Percentiles rank a stretch among this genome's conserved stretches.
phyloP scores from a whole-genome alignment of 2,888 invertebrate species.

The Volucella zonaria region DNA sequence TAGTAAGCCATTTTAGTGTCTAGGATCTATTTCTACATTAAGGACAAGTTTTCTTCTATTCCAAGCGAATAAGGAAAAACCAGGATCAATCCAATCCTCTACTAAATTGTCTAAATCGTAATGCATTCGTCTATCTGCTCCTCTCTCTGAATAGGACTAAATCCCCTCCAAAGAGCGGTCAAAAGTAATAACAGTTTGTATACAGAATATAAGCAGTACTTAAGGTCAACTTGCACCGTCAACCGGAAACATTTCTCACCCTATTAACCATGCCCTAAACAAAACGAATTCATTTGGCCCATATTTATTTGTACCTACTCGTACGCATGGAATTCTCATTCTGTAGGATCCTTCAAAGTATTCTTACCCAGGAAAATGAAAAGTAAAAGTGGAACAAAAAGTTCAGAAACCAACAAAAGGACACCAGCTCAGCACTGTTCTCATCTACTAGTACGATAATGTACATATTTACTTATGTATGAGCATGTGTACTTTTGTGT shows the following conservation, averaged over 20 bases:
- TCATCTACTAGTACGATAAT: too few species aligned
- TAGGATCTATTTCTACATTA: too few species aligned
- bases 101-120: too few species aligned
- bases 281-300: slow-evolving; percentile 25
- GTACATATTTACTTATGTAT: too few species aligned
- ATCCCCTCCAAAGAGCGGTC: background rate
- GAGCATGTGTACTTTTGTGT: background rate
- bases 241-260: slow-evolving; percentile 44
- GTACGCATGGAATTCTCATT: slow-evolving; percentile 24
- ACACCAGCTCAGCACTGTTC: slow-evolving; percentile 28
- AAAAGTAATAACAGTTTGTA: slow-evolving; percentile 21
- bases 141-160: too few species aligned
- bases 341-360: slow-evolving; percentile 15
- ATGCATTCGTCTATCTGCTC: too few species aligned
- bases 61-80: too few species aligned
- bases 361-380: slow-evolving; percentile 14
- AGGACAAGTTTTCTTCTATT: too few species aligned
- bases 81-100: too few species aligned
- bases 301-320: slow-evolving; percentile 13
- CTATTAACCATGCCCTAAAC: slow-evolving; percentile 17
- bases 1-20: too few species aligned
- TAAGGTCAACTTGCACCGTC: slow-evolving; percentile 30
- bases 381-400: slow-evolving; percentile 24
- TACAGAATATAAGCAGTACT: slow-evolving; percentile 25
- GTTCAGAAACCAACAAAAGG: slow-evolving; percentile 24